These are phyloP conservation scores for Cyclura pinguis DNA, from an alignment of 2,797 vertebrate species.

Conservation along the genomic window DNA sequence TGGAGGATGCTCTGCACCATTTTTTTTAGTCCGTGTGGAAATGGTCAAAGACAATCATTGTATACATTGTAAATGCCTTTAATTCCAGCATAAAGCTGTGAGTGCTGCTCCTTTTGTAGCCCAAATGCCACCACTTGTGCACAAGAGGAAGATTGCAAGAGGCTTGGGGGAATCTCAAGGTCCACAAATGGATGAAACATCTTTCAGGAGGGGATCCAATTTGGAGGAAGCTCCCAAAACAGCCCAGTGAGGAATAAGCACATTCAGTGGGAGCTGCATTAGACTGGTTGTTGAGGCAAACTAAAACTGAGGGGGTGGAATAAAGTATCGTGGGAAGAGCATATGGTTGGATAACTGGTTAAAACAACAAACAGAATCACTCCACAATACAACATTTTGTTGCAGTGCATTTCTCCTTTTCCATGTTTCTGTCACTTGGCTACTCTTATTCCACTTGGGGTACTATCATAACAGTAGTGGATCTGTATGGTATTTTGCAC, in stretches of 20 bases:
- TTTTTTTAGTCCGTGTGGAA: too few relatives aligned
- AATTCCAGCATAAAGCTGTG: not conserved
- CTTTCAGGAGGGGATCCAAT: not conserved
- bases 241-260: not conserved
- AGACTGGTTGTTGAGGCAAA: not conserved
- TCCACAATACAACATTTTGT: not conserved
- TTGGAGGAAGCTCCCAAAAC: not conserved
- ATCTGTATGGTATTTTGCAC: not conserved
- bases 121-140: not conserved
- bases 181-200: not conserved
- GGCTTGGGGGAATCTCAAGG: not conserved
- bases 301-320: not conserved
- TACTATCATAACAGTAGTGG: constrained; percentile 3
- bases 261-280: not conserved
- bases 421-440: not conserved
- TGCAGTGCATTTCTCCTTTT: not conserved
- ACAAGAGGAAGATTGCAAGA: not conserved
- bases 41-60: not conserved
- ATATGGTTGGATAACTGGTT: not conserved
- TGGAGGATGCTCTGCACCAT: too few relatives aligned
- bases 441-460: not conserved
- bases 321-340: not conserved
- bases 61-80: not conserved
- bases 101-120: not conserved
- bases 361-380: not conserved